A percentile compares a stretch with the other conserved stretches of the same genome.
Evolutionary conservation across 2,888 invertebrate genomes (phyloP).

Genomic region (Eulithis prunata): DNA sequence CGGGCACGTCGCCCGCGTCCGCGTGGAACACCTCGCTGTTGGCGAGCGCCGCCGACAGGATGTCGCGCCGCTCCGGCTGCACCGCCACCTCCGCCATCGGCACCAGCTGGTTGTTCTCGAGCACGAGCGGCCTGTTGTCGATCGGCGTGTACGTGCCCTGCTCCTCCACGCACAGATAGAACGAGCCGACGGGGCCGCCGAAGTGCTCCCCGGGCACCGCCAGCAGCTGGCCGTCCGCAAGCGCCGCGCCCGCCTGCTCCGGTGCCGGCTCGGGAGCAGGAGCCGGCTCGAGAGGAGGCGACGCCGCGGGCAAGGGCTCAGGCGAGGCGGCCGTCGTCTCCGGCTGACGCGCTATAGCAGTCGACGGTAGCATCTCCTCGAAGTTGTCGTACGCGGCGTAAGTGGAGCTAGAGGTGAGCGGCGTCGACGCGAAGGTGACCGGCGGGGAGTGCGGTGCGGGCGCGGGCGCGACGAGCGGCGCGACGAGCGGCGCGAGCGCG

Average conservation of each 20-base stretch:
- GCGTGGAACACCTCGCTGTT: slow-evolving; percentile 89
- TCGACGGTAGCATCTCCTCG: slow-evolving; percentile 77
- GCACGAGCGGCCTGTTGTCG: slow-evolving; percentile 87
- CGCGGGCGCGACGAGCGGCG: slow-evolving; percentile 32
- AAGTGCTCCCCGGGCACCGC: slow-evolving; percentile 90
- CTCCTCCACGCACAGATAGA: slow-evolving; percentile 90
- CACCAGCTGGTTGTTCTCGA: slow-evolving; percentile 76
- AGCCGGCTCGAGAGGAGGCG: slow-evolving; percentile 56
- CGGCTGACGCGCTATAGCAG: slow-evolving; percentile 70
- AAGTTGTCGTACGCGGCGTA: slow-evolving; percentile 72
- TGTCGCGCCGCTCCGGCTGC: slow-evolving; percentile 86
- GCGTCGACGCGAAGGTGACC: slow-evolving; percentile 40
- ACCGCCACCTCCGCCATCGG: slow-evolving; percentile 70
- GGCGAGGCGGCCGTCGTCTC: slow-evolving; percentile 44
- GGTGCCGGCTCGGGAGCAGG: slow-evolving; percentile 45
- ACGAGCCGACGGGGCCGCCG: slow-evolving; percentile 89
- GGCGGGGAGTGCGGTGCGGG: slow-evolving; percentile 37
- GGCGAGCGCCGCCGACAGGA: slow-evolving; percentile 90
- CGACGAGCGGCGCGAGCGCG: slow-evolving; percentile 47
- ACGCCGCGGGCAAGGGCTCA: slow-evolving; percentile 45
- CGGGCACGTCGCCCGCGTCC: slow-evolving; percentile 80
- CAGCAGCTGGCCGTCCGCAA: slow-evolving; percentile 86
- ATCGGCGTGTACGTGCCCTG: slow-evolving; percentile 88
- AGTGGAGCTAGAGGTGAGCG: slow-evolving; percentile 51
- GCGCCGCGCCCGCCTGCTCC: slow-evolving; percentile 46